Evolutionary conservation across 1,140 invertebrate species (phyloP), one percentile per base, ranked within the genome.

Genomic region (Pseudomyrmex concolor): DNA sequence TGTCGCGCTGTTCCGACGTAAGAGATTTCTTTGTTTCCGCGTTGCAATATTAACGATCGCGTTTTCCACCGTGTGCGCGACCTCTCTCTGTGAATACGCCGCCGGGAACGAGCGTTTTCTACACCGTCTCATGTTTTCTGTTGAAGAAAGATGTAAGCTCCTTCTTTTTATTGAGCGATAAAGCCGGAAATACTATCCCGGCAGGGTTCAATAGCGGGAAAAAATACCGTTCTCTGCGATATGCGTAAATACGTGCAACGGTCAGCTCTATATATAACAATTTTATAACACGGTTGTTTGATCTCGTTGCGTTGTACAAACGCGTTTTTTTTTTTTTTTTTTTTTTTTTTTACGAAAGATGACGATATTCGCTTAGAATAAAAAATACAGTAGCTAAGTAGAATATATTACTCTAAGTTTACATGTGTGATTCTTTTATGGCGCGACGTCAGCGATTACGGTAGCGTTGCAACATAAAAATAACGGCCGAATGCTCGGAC

Each of bases 121-220:
- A 2, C n/a, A 66, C 55, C 67, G 25, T 17, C 13, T 12, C 2
- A 25, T 77, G 34, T 54, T 57, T 67, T 67, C 66, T 67, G 34
- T 68, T 57, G 66, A 19, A 7, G 2, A 68, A 43, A 25, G 2
- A 25, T 0, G 3, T 25, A 25, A 25, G 25, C 25, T 25, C 25
- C 15, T 68, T 4, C 45, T 78, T 78, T 78, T 78, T 17, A 60
- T 59, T 70, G 43, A 54, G 43, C 5, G 15, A 80, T 80, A 57
- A 80, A 50, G 43, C 15, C 25, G 12, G 45, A 70, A 78, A 13
- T 55, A 22, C 9, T 25, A 57, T 43, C 62, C 19, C 15, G 19
- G 48, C 19, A 54, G 12, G 48, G 45, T n/a, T 54, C 48, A 77
- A 48, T 43, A 25, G 25, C 1, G 34, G 48, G 50, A 64, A 45